Conservation (phyloP, 2,888 invertebrate species). For the Apotomis betuletana region DNA sequence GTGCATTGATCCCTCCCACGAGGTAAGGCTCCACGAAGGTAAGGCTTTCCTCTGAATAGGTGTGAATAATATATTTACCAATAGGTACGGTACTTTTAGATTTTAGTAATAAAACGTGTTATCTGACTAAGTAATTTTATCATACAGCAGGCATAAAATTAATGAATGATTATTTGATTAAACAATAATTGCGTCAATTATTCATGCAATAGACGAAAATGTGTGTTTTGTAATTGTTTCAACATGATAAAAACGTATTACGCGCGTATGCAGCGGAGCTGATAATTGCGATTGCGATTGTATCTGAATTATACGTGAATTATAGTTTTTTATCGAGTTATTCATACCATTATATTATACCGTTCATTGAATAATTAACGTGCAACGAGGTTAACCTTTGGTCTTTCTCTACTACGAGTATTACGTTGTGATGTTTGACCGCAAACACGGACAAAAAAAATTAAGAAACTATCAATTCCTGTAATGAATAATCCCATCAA, state of each 20-base stretch:
- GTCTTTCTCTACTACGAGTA: too few relatives aligned
- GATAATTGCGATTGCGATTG: slow-evolving; percentile 11
- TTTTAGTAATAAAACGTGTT: neutral
- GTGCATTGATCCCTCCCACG: too few relatives aligned
- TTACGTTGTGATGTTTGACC: too few relatives aligned
- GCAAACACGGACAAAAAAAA: too few relatives aligned
- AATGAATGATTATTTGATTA: slow-evolving; percentile 9
- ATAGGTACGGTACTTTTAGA: neutral
- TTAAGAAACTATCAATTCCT: too few relatives aligned
- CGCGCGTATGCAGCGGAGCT: slow-evolving; percentile 3
- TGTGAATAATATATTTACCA: too few relatives aligned
- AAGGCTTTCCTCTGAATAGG: too few relatives aligned
- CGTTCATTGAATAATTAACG: too few relatives aligned
- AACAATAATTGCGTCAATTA: slow-evolving; percentile 27
- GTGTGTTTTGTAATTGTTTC: slow-evolving; percentile 29
- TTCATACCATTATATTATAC: too few relatives aligned
- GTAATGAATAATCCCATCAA: too few relatives aligned
- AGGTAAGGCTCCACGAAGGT: too few relatives aligned
- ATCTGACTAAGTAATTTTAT: slow-evolving; percentile 16
- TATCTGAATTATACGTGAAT: slow-evolving; percentile 2
- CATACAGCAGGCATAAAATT: slow-evolving; percentile 16
- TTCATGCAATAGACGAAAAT: slow-evolving; percentile 25
- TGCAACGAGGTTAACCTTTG: too few relatives aligned
- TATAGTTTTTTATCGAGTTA: neutral
- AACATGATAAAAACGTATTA: slow-evolving; percentile 28